A percentile compares a stretch with the other conserved stretches of the same genome.
Conservation (phyloP, 2,888 invertebrate species). For the Tridacna gigas region DNA sequence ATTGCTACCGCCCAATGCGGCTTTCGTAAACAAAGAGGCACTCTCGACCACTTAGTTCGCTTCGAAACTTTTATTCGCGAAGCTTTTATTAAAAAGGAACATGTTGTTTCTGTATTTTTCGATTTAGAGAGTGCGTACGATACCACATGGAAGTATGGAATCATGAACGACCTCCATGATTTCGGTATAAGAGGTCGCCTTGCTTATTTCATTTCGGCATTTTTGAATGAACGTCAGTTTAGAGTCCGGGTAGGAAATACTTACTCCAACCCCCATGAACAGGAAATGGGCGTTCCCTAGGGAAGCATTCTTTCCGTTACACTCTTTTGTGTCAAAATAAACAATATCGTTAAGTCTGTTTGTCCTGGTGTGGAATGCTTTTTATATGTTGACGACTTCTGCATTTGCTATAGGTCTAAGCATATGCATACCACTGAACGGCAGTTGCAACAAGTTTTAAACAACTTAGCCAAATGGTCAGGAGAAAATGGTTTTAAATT, state of each 20-base stretch:
- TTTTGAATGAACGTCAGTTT: conserved; percentile 32
- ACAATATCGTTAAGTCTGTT: conserved; percentile 25
- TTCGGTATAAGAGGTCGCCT: conserved; percentile 31
- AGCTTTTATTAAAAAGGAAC: conserved; percentile 63
- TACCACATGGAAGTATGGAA: conserved; percentile 49
- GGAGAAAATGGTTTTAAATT: conserved; percentile 56
- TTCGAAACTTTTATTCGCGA: conserved; percentile 62
- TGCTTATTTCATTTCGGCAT: conserved; percentile 23
- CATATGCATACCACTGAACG: conserved; percentile 36
- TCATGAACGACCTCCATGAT: conserved; percentile 42
- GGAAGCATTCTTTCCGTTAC: conserved; percentile 27
- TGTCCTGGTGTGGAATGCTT: conserved; percentile 30
- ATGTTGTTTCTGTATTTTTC: conserved; percentile 64
- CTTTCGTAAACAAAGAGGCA: conserved; percentile 52
- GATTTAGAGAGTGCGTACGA: conserved; percentile 42
- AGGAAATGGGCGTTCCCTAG: conserved; percentile 35
- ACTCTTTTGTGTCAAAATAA: conserved; percentile 31
- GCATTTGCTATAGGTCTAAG: conserved; percentile 27
- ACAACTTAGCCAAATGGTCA: conserved; percentile 21
- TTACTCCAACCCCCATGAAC: conserved; percentile 23
- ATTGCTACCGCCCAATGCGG: conserved; percentile 58
- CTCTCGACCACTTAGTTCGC: conserved; percentile 52
- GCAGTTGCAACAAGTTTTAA: conserved; percentile 33
- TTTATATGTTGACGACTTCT: conserved; percentile 32
- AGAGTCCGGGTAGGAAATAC: conserved; percentile 32